phyloP scores from a whole-genome alignment of 2,888 invertebrate species.

The Drosophila mercatorum region DNA sequence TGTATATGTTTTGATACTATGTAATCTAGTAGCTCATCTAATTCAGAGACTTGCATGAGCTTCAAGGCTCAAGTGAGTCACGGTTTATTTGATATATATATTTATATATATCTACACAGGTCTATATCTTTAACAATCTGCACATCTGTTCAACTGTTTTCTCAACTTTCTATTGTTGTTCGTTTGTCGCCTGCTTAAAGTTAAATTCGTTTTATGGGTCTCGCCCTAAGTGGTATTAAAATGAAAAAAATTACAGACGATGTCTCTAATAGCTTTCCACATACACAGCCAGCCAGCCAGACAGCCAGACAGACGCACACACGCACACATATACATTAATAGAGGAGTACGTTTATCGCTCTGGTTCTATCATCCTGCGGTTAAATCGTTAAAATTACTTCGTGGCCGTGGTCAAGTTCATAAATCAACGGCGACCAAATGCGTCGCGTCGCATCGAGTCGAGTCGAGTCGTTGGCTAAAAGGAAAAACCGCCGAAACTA shows the following conservation, averaged over 20 bases:
- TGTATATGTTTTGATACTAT: no score
- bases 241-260: conserved; percentile 59
- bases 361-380: conserved; percentile 77
- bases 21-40: no score
- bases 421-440: conserved; percentile 72
- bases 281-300: conserved; percentile 26
- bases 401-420: conserved; percentile 79
- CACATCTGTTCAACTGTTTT: conserved; percentile 37
- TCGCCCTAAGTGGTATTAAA: conserved; percentile 61
- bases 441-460: conserved; percentile 32
- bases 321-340: conserved; percentile 9
- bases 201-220: conserved; percentile 56
- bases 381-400: conserved; percentile 78
- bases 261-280: conserved; percentile 67
- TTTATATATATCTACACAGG: neutral
- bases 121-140: conserved; percentile 5
- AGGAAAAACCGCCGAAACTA: conserved; percentile 60
- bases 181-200: conserved; percentile 49
- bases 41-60: no score
- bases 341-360: conserved; percentile 67
- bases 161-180: conserved; percentile 19
- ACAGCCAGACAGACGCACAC: conserved; percentile 18
- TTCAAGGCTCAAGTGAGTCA: no score
- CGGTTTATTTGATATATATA: no score
- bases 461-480: conserved; percentile 55